Evolutionary conservation across 2,113 vertebrate species (phyloP).

Genomic region (Vireo altiloquus): DNA sequence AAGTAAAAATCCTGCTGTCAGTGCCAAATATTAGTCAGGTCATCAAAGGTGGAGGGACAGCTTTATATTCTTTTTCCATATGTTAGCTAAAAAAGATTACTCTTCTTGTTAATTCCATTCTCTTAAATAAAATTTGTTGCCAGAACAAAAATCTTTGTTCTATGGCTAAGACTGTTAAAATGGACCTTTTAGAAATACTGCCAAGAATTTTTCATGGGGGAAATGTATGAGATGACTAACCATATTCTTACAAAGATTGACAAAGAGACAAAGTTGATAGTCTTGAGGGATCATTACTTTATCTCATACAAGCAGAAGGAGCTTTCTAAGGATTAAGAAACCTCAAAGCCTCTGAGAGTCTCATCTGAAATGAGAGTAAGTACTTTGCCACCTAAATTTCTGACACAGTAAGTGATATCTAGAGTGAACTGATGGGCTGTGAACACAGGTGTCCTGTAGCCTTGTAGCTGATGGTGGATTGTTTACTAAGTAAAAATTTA

Average conservation of each 20-base stretch:
- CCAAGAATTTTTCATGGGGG: not conserved
- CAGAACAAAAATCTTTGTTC: not conserved
- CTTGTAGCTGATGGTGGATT: not conserved
- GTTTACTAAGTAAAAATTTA: not conserved
- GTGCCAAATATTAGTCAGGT: not conserved
- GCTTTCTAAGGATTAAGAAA: conserved; percentile 4
- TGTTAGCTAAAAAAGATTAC: not conserved
- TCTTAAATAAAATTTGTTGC: not conserved
- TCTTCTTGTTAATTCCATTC: not conserved
- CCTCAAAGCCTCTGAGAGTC: not conserved
- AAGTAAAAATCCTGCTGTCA: not conserved
- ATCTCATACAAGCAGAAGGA: conserved; percentile 4
- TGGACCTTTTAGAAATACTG: not conserved
- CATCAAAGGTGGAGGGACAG: not conserved
- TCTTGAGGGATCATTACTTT: not conserved
- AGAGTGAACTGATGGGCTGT: not conserved
- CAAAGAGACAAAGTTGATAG: not conserved
- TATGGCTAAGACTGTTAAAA: not conserved
- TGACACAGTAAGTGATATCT: not conserved
- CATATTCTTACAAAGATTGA: not conserved
- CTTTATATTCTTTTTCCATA: not conserved
- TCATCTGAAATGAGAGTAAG: not conserved
- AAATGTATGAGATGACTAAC: not conserved
- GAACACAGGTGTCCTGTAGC: not conserved
- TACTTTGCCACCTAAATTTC: not conserved